Percentiles rank a stretch among this genome's conserved stretches.
These are phyloP conservation scores for Drosophila conformis DNA, from an alignment of 2,888 invertebrate species.

Conservation along the genomic window DNA sequence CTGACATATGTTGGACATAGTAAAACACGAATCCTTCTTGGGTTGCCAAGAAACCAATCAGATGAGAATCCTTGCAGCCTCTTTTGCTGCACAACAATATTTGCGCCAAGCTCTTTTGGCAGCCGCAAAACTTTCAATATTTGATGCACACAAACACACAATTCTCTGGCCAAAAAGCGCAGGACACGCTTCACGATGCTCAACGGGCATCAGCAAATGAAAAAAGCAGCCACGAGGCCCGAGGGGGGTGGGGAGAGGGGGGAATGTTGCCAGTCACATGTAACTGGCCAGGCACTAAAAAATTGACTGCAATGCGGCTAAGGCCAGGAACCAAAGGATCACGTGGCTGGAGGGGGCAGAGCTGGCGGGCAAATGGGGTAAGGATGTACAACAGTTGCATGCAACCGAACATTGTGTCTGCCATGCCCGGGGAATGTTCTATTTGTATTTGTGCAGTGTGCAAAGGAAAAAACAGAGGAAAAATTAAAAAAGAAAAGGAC, in stretches of 20 bases:
- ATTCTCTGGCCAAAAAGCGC: constrained; percentile 70
- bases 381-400: constrained; percentile 56
- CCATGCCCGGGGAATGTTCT: constrained; percentile 37
- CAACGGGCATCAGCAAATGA: constrained; percentile 67
- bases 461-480: constrained; percentile 10
- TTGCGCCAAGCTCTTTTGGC: constrained; percentile 41
- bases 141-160: constrained; percentile 47
- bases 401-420: constrained; percentile 53
- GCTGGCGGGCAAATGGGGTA: not conserved
- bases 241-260: constrained; percentile 1
- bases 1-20: constrained; percentile 1
- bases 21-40: constrained; percentile 4
- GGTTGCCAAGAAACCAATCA: constrained; percentile 72
- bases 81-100: constrained; percentile 23
- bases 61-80: constrained; percentile 25
- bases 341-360: not conserved
- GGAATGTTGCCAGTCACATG: constrained; percentile 71
- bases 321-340: constrained; percentile 28
- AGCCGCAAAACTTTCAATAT: constrained; percentile 68
- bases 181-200: constrained; percentile 56
- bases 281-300: constrained; percentile 40
- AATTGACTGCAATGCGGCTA: constrained; percentile 81
- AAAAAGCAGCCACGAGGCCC: not conserved
- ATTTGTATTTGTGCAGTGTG: constrained; percentile 49
- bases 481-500: constrained; percentile 44